Conservation (phyloP, 2,113 vertebrate genomes). For the Natator depressus region DNA sequence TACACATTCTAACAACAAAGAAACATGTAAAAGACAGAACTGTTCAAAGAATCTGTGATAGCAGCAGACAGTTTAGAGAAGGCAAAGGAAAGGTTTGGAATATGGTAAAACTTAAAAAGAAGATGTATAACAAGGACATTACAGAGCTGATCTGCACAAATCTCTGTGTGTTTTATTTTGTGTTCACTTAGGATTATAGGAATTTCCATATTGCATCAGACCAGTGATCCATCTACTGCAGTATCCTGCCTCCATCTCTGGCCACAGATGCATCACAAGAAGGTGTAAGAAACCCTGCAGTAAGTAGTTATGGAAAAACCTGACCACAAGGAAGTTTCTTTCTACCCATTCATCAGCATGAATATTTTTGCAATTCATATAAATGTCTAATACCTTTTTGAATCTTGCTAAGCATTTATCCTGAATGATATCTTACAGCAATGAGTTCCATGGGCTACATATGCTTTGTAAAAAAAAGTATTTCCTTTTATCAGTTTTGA, state of each 20-base stretch:
- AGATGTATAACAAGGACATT: neutral
- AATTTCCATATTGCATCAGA: neutral
- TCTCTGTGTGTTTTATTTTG: neutral
- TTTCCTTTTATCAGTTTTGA: neutral
- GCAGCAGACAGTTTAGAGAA: neutral
- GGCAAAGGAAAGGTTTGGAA: neutral
- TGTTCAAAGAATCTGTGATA: neutral
- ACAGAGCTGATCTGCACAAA: neutral
- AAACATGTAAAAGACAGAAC: neutral
- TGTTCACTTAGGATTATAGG: neutral
- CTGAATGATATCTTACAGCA: neutral
- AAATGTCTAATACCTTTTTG: neutral
- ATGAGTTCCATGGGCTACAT: accelerated
- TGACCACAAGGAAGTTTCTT: neutral
- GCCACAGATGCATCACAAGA: neutral
- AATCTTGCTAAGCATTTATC: accelerated
- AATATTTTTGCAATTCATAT: neutral
- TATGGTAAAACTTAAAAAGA: neutral
- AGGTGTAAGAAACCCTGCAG: neutral
- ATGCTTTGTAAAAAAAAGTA: neutral
- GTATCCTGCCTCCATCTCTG: no score
- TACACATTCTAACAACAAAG: neutral
- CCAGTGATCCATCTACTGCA: neutral
- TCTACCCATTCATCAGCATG: neutral
- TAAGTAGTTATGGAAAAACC: neutral